These are phyloP conservation scores for Leptobrachium leishanense DNA, from an alignment of 2,113 vertebrate genomes.

Conservation along the genomic window DNA sequence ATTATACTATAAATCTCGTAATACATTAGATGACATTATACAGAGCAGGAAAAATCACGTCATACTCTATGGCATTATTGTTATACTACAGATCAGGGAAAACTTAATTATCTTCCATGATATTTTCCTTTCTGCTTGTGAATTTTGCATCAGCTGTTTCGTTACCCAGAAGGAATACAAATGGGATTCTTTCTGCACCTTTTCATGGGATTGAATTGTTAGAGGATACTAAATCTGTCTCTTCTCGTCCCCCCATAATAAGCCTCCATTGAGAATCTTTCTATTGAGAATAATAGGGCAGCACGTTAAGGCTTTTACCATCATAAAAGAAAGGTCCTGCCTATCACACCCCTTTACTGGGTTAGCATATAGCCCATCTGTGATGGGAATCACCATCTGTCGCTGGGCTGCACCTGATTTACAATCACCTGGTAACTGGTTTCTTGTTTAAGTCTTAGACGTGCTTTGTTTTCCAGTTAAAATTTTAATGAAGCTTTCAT, in stretches of 20 bases:
- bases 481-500: too few species aligned
- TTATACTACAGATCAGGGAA: too few species aligned
- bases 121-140: too few species aligned
- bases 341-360: neutral
- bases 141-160: neutral
- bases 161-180: neutral
- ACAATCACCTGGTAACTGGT: constrained; percentile 26
- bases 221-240: neutral
- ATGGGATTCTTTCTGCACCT: neutral
- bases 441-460: too few species aligned
- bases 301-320: constrained; percentile 1
- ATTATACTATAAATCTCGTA: too few species aligned
- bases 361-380: constrained; percentile 28
- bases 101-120: too few species aligned
- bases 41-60: too few species aligned
- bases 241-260: neutral
- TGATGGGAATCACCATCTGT: constrained; percentile 33
- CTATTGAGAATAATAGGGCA: neutral
- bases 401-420: constrained; percentile 14
- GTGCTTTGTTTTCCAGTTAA: neutral
- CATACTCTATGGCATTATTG: too few species aligned
- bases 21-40: too few species aligned
- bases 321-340: neutral
- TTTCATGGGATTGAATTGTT: neutral
- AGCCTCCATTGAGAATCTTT: neutral